Evolutionary conservation across 2,113 vertebrate species (phyloP), one percentile per base, ranked within the genome.

Genomic region (Heteronetta atricapilla): DNA sequence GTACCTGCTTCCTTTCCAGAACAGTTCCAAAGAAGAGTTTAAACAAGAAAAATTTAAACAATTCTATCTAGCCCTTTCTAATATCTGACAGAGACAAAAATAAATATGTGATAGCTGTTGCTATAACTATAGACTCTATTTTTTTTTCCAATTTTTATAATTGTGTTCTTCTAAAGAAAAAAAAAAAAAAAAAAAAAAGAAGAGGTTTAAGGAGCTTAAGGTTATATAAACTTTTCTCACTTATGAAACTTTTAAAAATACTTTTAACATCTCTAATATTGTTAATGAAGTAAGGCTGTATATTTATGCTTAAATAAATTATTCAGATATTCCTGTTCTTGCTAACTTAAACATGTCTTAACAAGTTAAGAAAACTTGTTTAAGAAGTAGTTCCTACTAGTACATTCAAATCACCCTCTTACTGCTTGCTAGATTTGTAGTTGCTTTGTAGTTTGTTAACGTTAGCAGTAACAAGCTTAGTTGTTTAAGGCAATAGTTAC

Each of bases 1-100:
- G 82, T 59, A 78, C 52, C 46, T 67, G 11, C 52, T 78, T 88
- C 77, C 81, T 84, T 92, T 70, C 77, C 64, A 92, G 64, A 42
- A 62, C 28, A 82, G 42, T 13, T 82, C 69, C 84, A 84, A 95
- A 84, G 89, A 78, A 92, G 86, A 91, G 26, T 68, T 88, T 73
- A 40, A 93, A 85, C 58, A 88, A 62, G 89, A 78, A 94, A 89
- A 91, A 20, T 68, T 88, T 73, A 42, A 94, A 85, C 59, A 88
- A 62, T 58, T 93, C 60, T 85, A 38, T 69, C 93, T 89, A 85
- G 34, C 29, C 22, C 72, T 73, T 96, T 95, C 90, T 91, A 86
- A 93, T 79, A 93, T 46, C 58, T 0, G 0, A 87, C 68, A 69
- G 36, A 72, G 46, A 91, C 5, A 85, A 85, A 96, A 75, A 87